A percentile compares a stretch with the other conserved stretches of the same genome.
Conservation (phyloP, 2,797 vertebrate species). For the Okamejei kenojei region DNA sequence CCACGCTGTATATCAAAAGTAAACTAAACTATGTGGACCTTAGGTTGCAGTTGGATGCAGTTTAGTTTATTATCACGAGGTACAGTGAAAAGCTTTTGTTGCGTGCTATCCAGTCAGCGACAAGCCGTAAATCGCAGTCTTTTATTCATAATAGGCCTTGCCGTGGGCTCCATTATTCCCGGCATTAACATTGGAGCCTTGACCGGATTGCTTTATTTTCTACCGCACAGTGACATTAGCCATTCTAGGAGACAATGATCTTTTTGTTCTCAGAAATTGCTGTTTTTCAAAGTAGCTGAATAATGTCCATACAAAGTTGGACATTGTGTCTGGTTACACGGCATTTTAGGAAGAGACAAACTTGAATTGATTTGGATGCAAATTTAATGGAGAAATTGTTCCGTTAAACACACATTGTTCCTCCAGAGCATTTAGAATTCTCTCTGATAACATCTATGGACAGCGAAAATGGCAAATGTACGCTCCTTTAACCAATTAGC, state of each 20-base stretch:
- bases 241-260: conserved; percentile 21
- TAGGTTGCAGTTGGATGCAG: not conserved
- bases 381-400: not conserved
- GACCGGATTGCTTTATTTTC: not conserved
- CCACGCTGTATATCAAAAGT: too few relatives aligned
- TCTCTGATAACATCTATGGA: not conserved
- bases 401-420: not conserved
- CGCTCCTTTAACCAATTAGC: not conserved
- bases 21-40: not conserved
- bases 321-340: not conserved
- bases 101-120: too few relatives aligned
- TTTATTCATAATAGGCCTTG: conserved; percentile 12
- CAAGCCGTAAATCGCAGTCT: not conserved
- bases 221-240: not conserved
- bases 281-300: not conserved
- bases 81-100: too few relatives aligned
- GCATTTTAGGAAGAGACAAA: not conserved
- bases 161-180: not conserved
- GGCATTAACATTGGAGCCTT: not conserved
- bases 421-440: not conserved
- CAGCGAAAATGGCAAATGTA: not conserved
- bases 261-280: not conserved
- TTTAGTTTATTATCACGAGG: too few relatives aligned
- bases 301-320: not conserved
- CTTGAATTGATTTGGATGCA: conserved; percentile 25